Conservation (phyloP, 2,888 invertebrate species). For the Falcaria lacertinaria region DNA sequence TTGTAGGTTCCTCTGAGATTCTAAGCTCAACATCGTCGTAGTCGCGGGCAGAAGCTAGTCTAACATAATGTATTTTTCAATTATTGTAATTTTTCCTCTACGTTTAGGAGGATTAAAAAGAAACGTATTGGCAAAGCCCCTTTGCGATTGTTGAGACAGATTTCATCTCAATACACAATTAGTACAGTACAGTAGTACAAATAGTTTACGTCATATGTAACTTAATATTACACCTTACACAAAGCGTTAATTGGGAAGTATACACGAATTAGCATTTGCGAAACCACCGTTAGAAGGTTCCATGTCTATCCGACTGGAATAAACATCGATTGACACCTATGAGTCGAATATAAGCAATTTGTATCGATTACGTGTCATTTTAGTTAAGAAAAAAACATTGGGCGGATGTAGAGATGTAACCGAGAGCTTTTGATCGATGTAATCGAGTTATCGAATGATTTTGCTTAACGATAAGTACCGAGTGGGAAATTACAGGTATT, state of each 20-base stretch:
- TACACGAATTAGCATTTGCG: constrained; percentile 22
- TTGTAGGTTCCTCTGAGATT: too few relatives aligned
- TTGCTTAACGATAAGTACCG: neutral
- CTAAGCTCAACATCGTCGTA: too few relatives aligned
- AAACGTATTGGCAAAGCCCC: too few relatives aligned
- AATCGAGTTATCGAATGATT: neutral
- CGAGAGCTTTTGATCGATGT: neutral
- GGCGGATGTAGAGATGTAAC: neutral
- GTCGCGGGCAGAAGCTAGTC: too few relatives aligned
- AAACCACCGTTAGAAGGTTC: constrained; percentile 24
- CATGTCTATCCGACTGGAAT: constrained; percentile 16
- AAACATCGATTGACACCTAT: constrained; percentile 16
- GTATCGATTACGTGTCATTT: constrained; percentile 2
- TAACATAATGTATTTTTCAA: too few relatives aligned
- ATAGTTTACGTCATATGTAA: constrained; percentile 6
- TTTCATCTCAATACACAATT: too few relatives aligned
- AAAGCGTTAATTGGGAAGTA: constrained; percentile 25
- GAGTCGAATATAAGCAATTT: neutral
- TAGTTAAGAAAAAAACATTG: neutral
- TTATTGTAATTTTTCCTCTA: too few relatives aligned
- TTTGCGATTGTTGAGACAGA: too few relatives aligned
- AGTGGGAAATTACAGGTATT: neutral
- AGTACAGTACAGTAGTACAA: constrained; percentile 6
- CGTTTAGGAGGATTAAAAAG: too few relatives aligned
- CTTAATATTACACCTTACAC: constrained; percentile 12